Evolutionary conservation across 92 coral and sea anemone genomes (phyloP).

Genomic region (Isaurus tuberculatus): DNA sequence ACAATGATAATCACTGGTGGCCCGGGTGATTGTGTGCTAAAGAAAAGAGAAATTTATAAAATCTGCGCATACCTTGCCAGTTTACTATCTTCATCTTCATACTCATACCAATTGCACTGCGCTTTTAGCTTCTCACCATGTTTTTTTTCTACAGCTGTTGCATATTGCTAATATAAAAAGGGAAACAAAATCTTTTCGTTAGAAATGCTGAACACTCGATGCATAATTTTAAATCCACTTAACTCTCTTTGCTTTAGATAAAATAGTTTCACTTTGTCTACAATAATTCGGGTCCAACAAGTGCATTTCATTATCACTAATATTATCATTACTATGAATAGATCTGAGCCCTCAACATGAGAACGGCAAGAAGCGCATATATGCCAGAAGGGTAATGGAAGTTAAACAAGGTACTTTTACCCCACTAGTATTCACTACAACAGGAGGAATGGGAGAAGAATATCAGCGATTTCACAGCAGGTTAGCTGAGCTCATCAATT

Average conservation of each 20-base stretch:
- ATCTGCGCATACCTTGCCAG: conserved; percentile 29
- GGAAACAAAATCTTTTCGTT: not conserved
- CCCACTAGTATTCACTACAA: too few species aligned
- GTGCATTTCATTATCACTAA: not conserved
- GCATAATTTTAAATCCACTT: not conserved
- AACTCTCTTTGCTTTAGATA: not conserved
- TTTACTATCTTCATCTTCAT: conserved; percentile 27
- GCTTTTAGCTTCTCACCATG: conserved; percentile 56
- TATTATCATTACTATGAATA: not conserved
- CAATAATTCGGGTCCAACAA: not conserved
- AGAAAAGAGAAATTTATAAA: conserved; percentile 17
- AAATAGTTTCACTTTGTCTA: conserved; percentile 11
- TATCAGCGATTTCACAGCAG: too few species aligned
- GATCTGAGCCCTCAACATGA: not conserved
- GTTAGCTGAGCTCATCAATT: too few species aligned
- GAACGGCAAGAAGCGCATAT: too few species aligned
- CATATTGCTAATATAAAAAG: conserved; percentile 60
- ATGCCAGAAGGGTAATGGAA: too few species aligned
- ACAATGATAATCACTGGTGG: not conserved
- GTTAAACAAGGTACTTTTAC: too few species aligned
- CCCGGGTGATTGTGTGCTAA: not conserved
- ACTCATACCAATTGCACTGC: conserved; percentile 56
- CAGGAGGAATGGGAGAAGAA: too few species aligned
- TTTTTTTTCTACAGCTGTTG: conserved; percentile 69
- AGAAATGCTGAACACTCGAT: not conserved